Percentiles rank a stretch among this genome's conserved stretches.
Conservation (phyloP, 2,113 vertebrate genomes). For the Athene noctua region DNA sequence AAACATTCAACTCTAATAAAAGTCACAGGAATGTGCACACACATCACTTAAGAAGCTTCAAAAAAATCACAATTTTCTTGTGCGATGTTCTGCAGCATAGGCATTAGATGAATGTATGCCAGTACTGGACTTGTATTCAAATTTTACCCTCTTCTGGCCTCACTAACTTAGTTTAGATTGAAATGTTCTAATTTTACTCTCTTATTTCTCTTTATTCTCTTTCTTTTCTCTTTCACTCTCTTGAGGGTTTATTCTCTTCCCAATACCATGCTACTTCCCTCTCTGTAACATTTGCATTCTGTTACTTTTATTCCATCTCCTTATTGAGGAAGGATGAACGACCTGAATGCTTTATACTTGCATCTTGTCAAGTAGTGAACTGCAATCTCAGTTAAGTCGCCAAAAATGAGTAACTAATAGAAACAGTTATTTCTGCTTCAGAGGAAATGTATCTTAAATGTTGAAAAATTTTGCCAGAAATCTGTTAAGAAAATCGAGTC, state of each 20-base stretch:
- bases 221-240: not conserved
- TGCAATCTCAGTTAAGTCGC: not conserved
- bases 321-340: not conserved
- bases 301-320: not conserved
- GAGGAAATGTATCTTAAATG: constrained; percentile 29
- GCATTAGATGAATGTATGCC: not conserved
- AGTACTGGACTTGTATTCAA: not conserved
- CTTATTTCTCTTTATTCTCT: not conserved
- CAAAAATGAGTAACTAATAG: not conserved
- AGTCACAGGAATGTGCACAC: not conserved
- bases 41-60: not conserved
- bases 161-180: not conserved
- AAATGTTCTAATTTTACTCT: not conserved
- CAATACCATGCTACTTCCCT: not conserved
- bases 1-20: not conserved
- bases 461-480: constrained; percentile 30
- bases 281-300: not conserved
- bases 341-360: not conserved
- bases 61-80: not conserved
- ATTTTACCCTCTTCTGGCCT: not conserved
- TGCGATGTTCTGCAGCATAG: not conserved
- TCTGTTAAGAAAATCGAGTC: not conserved
- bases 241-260: not conserved
- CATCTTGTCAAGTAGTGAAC: not conserved
- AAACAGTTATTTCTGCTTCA: not conserved